Percentiles rank a stretch among this genome's conserved stretches.
These are phyloP conservation scores for Hypercompe scribonia DNA, from an alignment of 2,888 invertebrate species.

Conservation along the genomic window DNA sequence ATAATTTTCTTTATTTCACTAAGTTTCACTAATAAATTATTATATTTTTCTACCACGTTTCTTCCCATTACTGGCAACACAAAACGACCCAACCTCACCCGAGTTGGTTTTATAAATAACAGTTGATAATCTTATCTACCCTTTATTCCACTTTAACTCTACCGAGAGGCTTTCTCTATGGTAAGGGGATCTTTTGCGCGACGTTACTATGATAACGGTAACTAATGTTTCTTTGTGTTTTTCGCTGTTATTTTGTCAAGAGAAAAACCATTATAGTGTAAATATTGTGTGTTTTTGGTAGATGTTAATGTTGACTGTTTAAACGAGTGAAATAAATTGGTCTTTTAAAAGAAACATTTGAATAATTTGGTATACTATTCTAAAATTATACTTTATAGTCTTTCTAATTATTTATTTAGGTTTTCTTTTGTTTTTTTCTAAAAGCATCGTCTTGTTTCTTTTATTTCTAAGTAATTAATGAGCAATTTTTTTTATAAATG, in stretches of 20 bases:
- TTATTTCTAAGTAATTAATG: no score
- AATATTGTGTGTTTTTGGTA: conserved; percentile 7
- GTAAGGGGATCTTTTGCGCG: conserved; percentile 21
- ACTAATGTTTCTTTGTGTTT: conserved; percentile 35
- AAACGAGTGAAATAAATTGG: background rate
- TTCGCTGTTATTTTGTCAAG: conserved; percentile 21
- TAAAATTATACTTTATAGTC: no score
- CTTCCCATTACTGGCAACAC: conserved; percentile 10
- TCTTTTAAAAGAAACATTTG: background rate
- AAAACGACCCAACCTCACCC: background rate
- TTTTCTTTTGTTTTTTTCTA: no score
- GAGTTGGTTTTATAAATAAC: conserved; percentile 40
- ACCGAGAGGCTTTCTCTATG: conserved; percentile 20
- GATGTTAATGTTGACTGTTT: background rate
- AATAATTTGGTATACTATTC: no score
- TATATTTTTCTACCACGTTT: background rate
- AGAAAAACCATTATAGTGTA: conserved; percentile 15
- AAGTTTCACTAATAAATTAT: background rate
- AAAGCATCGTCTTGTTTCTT: no score
- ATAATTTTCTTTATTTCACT: background rate
- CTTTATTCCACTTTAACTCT: conserved; percentile 18
- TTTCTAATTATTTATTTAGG: no score
- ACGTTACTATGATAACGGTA: conserved; percentile 31
- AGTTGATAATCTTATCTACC: conserved; percentile 43
- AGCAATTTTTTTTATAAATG: no score